Evolutionary conservation across 2,113 vertebrate genomes (phyloP), one percentile per base, ranked within the genome.

Genomic region (Canis aureus): DNA sequence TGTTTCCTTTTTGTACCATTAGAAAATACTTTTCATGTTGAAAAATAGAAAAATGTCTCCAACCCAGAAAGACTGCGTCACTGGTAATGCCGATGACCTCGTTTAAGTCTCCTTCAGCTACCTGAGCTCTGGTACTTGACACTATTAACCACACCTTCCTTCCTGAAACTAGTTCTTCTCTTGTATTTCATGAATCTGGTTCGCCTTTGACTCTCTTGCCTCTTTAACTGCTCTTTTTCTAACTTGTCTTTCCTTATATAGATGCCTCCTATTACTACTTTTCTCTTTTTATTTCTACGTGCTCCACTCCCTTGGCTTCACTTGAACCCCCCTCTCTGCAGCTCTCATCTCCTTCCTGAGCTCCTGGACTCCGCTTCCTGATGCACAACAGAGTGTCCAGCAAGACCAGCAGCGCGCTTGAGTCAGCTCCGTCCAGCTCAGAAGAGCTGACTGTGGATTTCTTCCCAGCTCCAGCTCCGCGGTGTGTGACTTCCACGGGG

Each of bases 51-150:
- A 95, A 92, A 25, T 71, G 55, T 64, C 60, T 78, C 57, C 74
- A 29, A 55, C 38, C 66, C 80, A 91, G 81, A 71, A 51, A 92
- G 22, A 82, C 62, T 2, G 1, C 35, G 74, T 53, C 79, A 32
- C 20, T 89, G 60, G 57, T n/a, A 57, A 59, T 0, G 11, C 73
- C 29, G 51, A 71, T 96, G 98, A 94, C 97, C 92, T 97, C 90
- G 76, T 97, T 96, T 96, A 94, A 74, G 69, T 96, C 69, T 96
- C 64, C 74, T 62, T 38, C 22, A 80, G 83, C 90, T 90, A 82
- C 83, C 74, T 90, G 92, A 92, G 95, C 88, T 90, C 83, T 87
- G 96, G 32, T 85, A 97, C 94, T 53, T 97, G 94, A 96, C 94
- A 92, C 95, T 92, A 32, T 38, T 67, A 62, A 81, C 89, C 76